These are phyloP conservation scores for Hybognathus amarus DNA, from an alignment of 2,797 vertebrate genomes.

Conservation along the genomic window DNA sequence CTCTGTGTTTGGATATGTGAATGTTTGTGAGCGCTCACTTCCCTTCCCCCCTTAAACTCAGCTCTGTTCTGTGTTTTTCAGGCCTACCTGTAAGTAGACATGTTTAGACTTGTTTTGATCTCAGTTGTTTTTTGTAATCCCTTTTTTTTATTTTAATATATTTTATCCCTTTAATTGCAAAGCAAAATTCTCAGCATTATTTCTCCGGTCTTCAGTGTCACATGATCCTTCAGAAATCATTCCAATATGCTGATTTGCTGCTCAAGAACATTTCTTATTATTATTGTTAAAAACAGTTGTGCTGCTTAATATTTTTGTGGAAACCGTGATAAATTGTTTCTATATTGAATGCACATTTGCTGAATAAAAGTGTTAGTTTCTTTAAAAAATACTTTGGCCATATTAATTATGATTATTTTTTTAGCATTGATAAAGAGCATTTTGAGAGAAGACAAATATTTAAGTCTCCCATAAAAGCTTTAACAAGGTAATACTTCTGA, in stretches of 20 bases:
- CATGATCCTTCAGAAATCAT: neutral
- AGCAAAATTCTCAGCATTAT: neutral
- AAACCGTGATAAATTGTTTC: neutral
- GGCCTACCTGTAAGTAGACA: slow-evolving; percentile 26
- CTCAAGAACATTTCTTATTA: neutral
- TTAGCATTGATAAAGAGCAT: neutral
- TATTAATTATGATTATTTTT: neutral
- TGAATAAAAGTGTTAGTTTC: neutral
- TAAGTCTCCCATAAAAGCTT: neutral
- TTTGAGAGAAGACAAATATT: neutral
- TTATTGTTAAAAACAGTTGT: neutral
- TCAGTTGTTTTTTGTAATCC: neutral
- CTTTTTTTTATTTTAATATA: neutral
- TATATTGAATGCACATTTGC: neutral
- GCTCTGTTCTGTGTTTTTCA: slow-evolving; percentile 41
- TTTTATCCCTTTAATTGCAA: neutral
- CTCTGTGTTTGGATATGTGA: slow-evolving; percentile 46
- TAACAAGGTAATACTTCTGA: neutral
- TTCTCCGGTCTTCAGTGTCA: neutral
- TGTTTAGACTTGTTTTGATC: slow-evolving; percentile 40
- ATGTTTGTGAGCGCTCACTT: slow-evolving; percentile 10
- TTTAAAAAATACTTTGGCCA: neutral
- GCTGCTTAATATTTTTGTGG: neutral
- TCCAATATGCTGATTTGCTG: neutral
- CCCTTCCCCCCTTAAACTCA: slow-evolving; percentile 12